A percentile compares a stretch with the other conserved stretches of the same genome.
phyloP scores from a whole-genome alignment of 2,113 vertebrate species.

The Malurus elegans region DNA sequence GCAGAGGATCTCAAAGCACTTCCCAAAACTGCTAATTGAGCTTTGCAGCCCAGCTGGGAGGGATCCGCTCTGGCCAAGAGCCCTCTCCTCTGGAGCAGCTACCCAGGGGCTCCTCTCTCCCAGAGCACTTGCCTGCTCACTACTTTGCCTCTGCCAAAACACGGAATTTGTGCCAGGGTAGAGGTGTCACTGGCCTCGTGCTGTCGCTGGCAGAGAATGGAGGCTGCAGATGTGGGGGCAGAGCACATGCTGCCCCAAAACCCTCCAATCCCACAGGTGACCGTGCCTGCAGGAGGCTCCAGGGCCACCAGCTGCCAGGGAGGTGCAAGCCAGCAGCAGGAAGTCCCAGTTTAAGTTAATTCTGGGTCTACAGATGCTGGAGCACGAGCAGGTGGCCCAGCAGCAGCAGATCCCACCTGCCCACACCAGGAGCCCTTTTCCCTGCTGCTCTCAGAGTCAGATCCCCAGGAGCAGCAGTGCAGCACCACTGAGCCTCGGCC shows the following conservation, averaged over 20 bases:
- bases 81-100: neutral
- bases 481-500: fast-evolving
- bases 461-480: neutral
- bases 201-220: neutral
- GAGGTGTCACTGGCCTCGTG: fast-evolving
- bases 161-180: neutral
- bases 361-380: neutral
- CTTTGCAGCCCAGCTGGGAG: neutral
- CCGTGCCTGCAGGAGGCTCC: fast-evolving
- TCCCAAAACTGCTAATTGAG: neutral
- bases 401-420: neutral
- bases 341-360: fast-evolving
- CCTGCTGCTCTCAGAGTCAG: fast-evolving
- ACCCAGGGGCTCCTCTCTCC: neutral
- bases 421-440: neutral
- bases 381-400: neutral
- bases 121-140: neutral
- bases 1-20: neutral
- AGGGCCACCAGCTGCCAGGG: neutral
- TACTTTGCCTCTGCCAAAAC: neutral
- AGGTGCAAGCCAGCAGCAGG: neutral
- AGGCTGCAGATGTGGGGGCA: neutral
- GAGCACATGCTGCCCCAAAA: fast-evolving
- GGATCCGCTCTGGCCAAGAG: neutral
- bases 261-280: neutral